These are phyloP conservation scores for Lycorma delicatula DNA, from an alignment of 1,140 invertebrate genomes.

Conservation along the genomic window DNA sequence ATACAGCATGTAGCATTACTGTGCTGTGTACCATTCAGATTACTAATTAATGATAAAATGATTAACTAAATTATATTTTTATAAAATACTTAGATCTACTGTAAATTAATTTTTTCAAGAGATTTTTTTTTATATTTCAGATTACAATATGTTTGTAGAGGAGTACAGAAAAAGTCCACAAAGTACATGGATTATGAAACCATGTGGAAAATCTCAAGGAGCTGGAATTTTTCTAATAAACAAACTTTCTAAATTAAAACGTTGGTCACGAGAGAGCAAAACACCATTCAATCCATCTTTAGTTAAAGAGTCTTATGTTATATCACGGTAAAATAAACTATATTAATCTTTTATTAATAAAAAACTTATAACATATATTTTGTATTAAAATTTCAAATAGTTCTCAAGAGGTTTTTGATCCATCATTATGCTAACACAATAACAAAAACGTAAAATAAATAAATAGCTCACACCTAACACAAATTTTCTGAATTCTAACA, in stretches of 20 bases:
- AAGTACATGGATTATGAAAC: conserved; percentile 97
- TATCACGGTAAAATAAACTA: conserved; percentile 56
- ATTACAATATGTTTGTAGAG: conserved; percentile 94
- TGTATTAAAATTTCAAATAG: too few relatives aligned
- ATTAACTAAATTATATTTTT: too few relatives aligned
- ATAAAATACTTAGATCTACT: neutral
- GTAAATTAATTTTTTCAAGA: neutral
- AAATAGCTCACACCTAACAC: too few relatives aligned
- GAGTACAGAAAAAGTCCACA: conserved; percentile 86
- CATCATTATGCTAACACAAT: too few relatives aligned
- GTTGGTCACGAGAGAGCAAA: conserved; percentile 77
- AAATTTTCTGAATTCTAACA: too few relatives aligned
- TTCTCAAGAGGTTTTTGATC: too few relatives aligned
- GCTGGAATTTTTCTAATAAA: conserved; percentile 83
- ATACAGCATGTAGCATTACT: too few relatives aligned
- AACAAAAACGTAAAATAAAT: too few relatives aligned
- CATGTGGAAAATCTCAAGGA: conserved; percentile 84
- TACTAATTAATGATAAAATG: neutral
- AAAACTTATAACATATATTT: too few relatives aligned
- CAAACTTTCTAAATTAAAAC: conserved; percentile 78
- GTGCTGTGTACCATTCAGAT: too few relatives aligned
- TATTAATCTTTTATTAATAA: too few relatives aligned
- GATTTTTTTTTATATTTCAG: conserved; percentile 32
- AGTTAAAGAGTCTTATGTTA: conserved; percentile 82
- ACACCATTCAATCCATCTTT: conserved; percentile 73